Conservation (phyloP, 2,797 vertebrate species). For the Jordanella pulchra region DNA sequence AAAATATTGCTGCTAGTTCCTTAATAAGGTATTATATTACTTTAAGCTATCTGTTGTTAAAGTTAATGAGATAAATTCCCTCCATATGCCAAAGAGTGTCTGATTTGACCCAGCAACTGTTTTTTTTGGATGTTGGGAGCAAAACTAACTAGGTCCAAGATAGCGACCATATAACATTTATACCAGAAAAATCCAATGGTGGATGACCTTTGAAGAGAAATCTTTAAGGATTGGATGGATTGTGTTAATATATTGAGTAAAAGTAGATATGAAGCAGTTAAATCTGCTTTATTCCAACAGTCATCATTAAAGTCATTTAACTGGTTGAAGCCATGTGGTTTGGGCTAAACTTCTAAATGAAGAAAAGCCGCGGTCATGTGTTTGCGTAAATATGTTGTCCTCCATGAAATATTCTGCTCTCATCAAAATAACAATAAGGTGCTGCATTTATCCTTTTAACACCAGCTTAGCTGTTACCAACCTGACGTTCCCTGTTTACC, state of each 20-base stretch:
- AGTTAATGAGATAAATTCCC: neutral
- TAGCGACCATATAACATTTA: neutral
- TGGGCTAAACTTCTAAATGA: slow-evolving; percentile 31
- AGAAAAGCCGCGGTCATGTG: slow-evolving; percentile 6
- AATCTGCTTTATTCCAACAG: slow-evolving; percentile 11
- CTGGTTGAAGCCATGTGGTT: slow-evolving; percentile 15
- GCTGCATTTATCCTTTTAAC: neutral
- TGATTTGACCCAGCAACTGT: neutral
- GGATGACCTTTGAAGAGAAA: neutral
- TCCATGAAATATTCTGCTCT: neutral
- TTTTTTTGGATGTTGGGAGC: neutral
- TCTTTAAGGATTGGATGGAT: neutral
- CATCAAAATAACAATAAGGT: neutral
- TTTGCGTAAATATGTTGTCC: slow-evolving; percentile 1
- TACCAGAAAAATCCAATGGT: neutral
- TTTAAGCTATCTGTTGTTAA: neutral
- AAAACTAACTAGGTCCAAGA: neutral
- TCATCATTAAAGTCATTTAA: slow-evolving; percentile 7
- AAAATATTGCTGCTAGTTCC: too few relatives aligned
- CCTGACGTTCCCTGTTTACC: neutral
- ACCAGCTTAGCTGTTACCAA: neutral
- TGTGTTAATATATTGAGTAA: neutral
- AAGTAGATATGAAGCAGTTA: neutral
- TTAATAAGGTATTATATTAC: neutral
- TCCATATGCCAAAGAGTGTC: too few relatives aligned